Base-by-base conservation (phyloP, 2,797 vertebrate genomes). In the Amblyraja radiata region DNA sequence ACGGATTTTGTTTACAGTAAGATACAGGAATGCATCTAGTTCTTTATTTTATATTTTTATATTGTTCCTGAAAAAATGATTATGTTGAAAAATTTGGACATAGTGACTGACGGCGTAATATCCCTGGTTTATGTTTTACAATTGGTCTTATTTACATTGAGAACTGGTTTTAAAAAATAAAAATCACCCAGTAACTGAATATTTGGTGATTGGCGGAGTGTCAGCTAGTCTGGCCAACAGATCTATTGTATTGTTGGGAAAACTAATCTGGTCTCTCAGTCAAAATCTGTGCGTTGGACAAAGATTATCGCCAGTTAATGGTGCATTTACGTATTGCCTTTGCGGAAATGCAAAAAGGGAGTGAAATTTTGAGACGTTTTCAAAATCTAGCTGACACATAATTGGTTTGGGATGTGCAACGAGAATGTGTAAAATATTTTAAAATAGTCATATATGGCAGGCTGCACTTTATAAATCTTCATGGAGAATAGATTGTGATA, bases 31-130 rank as follows among this genome's bases (percentile, higher is more conserved):
- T n/a, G n/a, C n/a, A 9, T 23, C n/a, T 68, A 68, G 63, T 88
- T 88, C 61, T 88, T 88, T 65, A 63, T 86, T 88, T 68, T 88
- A 3, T 88, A 88, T 88, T 88, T 86, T 86, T 86, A 86, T 86
- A 86, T 86, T n/a, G 54, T 86, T 86, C 16, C n/a, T 68, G 84
- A 88, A 88, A 88, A 32, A 65, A 2, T 0, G n/a, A 68, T 88
- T 88, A 23, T 10, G n/a, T 88, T 88, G 84, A 36, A 65, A 88
- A 88, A 68, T 65, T 18, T 88, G 63, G 36, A 61, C 84, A 65
- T 18, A 36, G 28, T 86, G 28, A 63, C 83, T 7, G 58, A 32
- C 63, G 23, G 63, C 32, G 16, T 68, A n/a, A 36, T 21, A 88
- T 65, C n/a, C 13, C n/a, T 32, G 63, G 61, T n/a, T 88, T 88